A percentile compares a stretch with the other conserved stretches of the same genome.
Conservation (phyloP, 1,140 invertebrate genomes). For the Zophobas atratus region DNA sequence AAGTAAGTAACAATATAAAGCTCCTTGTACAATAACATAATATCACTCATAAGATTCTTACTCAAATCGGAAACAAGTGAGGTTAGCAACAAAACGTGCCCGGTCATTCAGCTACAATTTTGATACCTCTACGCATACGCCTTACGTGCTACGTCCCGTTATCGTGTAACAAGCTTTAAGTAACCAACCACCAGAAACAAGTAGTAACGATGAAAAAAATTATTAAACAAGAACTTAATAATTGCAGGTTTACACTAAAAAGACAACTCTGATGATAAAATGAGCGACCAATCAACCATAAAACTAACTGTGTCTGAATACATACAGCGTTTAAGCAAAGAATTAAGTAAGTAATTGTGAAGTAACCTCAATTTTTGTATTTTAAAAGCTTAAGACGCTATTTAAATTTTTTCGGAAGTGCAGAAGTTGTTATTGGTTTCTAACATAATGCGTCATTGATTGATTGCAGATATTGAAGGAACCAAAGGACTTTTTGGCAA, state of each 20-base stretch:
- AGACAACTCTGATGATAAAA: neutral
- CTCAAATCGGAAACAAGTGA: no score
- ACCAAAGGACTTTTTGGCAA: constrained; percentile 50
- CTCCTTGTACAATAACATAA: no score
- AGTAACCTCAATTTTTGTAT: constrained; percentile 14
- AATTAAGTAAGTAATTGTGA: constrained; percentile 42
- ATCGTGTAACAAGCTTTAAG: no score
- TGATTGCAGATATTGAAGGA: constrained; percentile 50
- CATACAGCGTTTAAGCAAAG: constrained; percentile 47
- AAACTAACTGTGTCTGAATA: constrained; percentile 32
- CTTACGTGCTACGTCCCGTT: no score
- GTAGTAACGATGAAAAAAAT: neutral
- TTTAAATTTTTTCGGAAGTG: neutral
- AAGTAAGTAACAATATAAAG: no score
- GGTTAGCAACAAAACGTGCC: no score
- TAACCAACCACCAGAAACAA: no score
- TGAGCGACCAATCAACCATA: constrained; percentile 3
- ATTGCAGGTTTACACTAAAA: neutral
- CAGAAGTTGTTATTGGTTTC: no score
- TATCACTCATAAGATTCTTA: no score
- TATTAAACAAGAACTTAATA: constrained; percentile 21
- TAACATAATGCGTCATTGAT: no score
- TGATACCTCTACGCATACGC: no score
- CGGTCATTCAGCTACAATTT: no score
- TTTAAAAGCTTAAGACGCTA: neutral